These are phyloP conservation scores for Mellivora capensis DNA, from an alignment of 2,113 vertebrate genomes.

Conservation along the genomic window DNA sequence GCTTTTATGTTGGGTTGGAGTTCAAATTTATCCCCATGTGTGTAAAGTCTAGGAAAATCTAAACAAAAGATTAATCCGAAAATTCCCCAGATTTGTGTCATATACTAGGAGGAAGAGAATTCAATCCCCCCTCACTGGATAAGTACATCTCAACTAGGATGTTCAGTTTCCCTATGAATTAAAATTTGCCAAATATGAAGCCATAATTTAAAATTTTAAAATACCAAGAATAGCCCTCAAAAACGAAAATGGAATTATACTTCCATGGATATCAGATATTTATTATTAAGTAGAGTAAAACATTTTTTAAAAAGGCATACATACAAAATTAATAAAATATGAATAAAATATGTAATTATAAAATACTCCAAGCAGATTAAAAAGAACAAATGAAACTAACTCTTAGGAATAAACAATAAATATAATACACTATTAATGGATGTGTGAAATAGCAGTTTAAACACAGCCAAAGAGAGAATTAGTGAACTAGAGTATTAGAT, in stretches of 20 bases:
- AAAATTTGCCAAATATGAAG: neutral
- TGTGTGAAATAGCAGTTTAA: neutral
- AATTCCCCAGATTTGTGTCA: neutral
- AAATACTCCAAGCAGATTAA: neutral
- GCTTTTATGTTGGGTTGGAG: neutral
- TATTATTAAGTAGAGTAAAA: neutral
- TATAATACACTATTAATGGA: neutral
- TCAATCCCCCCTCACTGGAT: neutral
- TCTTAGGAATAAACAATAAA: neutral
- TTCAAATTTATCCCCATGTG: neutral
- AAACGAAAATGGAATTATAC: neutral
- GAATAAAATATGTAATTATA: neutral
- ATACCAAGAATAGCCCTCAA: neutral
- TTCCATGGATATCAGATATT: neutral
- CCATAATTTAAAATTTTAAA: neutral
- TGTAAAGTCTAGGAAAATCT: neutral
- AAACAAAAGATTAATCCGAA: neutral
- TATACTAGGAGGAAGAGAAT: neutral
- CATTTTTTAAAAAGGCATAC: neutral
- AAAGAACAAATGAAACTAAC: neutral
- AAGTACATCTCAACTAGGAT: neutral
- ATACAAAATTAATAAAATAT: neutral
- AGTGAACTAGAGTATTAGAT: neutral
- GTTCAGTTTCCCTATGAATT: neutral
- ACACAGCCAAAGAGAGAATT: neutral